These are phyloP conservation scores for Mesaphorura yosii DNA, from an alignment of 1,140 invertebrate genomes.

Conservation along the genomic window DNA sequence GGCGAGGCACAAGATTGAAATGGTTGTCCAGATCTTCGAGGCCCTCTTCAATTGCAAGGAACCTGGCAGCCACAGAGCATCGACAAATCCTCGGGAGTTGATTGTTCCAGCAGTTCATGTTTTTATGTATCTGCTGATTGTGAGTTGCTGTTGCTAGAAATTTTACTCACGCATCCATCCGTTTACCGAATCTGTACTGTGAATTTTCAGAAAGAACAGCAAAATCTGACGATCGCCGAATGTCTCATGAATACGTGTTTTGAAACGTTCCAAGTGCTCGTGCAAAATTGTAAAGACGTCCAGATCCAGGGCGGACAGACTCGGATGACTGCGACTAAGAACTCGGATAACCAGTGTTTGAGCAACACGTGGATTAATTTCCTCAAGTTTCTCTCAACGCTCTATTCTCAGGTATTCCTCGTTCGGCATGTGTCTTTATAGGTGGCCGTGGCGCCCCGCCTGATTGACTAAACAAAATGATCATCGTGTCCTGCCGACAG, in stretches of 20 bases:
- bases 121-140: slow-evolving; percentile 29
- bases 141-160: neutral
- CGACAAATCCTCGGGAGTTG: slow-evolving; percentile 11
- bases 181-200: neutral
- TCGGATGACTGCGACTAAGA: neutral
- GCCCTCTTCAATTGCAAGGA: slow-evolving; percentile 11
- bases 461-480: slow-evolving; percentile 35
- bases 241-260: slow-evolving; percentile 75
- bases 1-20: slow-evolving; percentile 23
- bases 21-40: slow-evolving; percentile 25
- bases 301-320: slow-evolving; percentile 5
- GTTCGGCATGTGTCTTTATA: no score
- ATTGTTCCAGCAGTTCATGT: slow-evolving; percentile 23
- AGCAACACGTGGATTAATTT: slow-evolving; percentile 41
- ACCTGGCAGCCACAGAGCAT: neutral
- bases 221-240: slow-evolving; percentile 74
- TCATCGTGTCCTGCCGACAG: slow-evolving; percentile 75
- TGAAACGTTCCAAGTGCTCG: slow-evolving; percentile 69
- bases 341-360: neutral
- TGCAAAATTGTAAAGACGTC: slow-evolving; percentile 42
- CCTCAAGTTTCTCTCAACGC: slow-evolving; percentile 34
- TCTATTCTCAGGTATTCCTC: slow-evolving; percentile 50
- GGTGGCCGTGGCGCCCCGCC: neutral
- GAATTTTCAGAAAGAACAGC: slow-evolving; percentile 52
- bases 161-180: neutral